phyloP scores from a whole-genome alignment of 2,113 vertebrate genomes.

The Pomatostomus ruficeps region DNA sequence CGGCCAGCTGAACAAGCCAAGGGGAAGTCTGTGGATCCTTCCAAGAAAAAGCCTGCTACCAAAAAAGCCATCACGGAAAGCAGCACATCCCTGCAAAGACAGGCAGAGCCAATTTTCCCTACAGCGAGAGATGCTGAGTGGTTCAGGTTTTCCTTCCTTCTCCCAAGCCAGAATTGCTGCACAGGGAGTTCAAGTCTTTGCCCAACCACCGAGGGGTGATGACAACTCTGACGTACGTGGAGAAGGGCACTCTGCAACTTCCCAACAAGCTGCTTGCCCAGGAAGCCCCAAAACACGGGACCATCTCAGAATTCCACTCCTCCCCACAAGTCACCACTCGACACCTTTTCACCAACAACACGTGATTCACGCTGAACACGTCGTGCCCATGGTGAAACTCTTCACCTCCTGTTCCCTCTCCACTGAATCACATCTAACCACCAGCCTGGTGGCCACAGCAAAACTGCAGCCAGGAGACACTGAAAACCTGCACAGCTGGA shows the following conservation, averaged over 20 bases:
- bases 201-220: background rate
- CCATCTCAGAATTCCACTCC: background rate
- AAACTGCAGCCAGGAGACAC: background rate
- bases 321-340: background rate
- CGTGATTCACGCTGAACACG: background rate
- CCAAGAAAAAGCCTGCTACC: constrained; percentile 49
- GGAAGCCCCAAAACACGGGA: background rate
- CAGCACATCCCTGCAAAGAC: background rate
- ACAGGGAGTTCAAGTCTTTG: background rate
- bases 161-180: background rate
- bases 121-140: background rate
- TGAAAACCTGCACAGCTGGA: background rate
- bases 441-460: background rate
- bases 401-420: background rate
- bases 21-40: constrained; percentile 46
- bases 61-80: constrained; percentile 35
- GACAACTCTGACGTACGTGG: fast-evolving
- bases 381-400: background rate
- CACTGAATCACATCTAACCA: background rate
- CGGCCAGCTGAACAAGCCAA: background rate
- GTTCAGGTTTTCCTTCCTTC: background rate
- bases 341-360: background rate
- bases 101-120: constrained; percentile 1
- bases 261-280: background rate
- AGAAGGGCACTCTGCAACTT: background rate